Evolutionary conservation across 2,113 vertebrate genomes (phyloP).

Genomic region (Rhegmatorhina hoffmannsi): DNA sequence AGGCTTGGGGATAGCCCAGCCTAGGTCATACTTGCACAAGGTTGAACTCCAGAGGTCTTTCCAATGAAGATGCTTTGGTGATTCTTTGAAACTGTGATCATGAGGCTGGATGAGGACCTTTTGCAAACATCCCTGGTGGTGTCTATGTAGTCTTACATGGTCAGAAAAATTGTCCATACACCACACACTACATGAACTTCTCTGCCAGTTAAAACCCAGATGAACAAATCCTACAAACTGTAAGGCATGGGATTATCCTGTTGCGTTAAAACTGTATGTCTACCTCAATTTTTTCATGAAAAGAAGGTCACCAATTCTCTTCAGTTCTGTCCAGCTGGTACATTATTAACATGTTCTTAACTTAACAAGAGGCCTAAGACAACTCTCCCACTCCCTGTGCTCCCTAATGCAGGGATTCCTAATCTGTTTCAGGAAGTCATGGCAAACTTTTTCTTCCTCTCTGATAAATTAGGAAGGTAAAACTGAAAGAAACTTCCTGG

Average conservation of each 20-base stretch:
- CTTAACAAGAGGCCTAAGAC: background rate
- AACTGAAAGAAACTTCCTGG: background rate
- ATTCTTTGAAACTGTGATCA: background rate
- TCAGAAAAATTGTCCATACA: background rate
- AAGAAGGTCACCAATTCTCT: background rate
- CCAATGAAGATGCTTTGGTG: rapidly evolving
- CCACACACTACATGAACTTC: background rate
- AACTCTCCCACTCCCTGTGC: rapidly evolving
- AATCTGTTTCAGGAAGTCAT: background rate
- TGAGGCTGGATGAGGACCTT: background rate
- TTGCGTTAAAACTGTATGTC: background rate
- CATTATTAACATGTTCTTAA: background rate
- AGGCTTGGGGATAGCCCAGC: background rate
- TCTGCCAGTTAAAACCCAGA: background rate
- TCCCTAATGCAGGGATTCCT: background rate
- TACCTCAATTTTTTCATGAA: background rate
- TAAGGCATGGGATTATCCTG: background rate
- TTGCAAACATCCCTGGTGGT: background rate
- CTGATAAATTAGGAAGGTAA: background rate
- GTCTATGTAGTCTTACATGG: rapidly evolving
- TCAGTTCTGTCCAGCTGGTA: background rate
- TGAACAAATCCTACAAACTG: background rate
- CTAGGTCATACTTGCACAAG: background rate
- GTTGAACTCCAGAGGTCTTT: background rate
- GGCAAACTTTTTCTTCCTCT: background rate